Evolutionary conservation across 2,888 invertebrate species (phyloP), one percentile per base, ranked within the genome.

Genomic region (Nemurella pictetii): DNA sequence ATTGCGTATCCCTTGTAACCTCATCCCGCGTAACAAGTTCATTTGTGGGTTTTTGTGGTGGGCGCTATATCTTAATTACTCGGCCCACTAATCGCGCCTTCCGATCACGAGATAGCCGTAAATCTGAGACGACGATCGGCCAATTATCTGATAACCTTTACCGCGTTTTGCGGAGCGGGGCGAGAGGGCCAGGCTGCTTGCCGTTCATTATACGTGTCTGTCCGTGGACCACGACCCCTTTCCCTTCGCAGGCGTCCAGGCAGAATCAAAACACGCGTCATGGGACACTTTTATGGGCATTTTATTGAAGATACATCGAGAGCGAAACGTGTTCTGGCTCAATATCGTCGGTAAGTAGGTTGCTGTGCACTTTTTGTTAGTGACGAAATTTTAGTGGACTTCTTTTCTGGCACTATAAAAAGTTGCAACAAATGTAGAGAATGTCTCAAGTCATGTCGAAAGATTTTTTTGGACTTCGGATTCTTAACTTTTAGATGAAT

Each of bases 11-110:
- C 55, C 55, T 7, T 2, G 55, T 55, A 55, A 55, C 55, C 20
- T 20, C 55, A 55, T 55, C 55, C 20, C 55, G 25, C 3, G 55
- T 55, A 55, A 55, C 55, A 55, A 55, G 55, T 55, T 55, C 55
- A 55, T 55, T 55, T 55, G 55, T 55, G 55, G 55, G 55, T 55
- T 55, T 55, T 55, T 55, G 55, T 55, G 55, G 55, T 55, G 80
- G 20, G 36, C 32, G 35, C 80, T 35, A 80, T 80, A 30, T 80
- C 80, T 80, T 80, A 80, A 80, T 80, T 80, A 80, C 27, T 80
- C 30, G 9, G 36, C 26, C 80, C 35, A 80, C 80, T 80, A 80
- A 80, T 80, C 80, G 26, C 26, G 15, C 4, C 32, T 29, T 35
- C 26, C 26, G 80, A 80, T 80, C 78, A n/a, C 30, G 35, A 35